phyloP scores from a whole-genome alignment of 1,140 invertebrate genomes.

The Oppia nitens region DNA sequence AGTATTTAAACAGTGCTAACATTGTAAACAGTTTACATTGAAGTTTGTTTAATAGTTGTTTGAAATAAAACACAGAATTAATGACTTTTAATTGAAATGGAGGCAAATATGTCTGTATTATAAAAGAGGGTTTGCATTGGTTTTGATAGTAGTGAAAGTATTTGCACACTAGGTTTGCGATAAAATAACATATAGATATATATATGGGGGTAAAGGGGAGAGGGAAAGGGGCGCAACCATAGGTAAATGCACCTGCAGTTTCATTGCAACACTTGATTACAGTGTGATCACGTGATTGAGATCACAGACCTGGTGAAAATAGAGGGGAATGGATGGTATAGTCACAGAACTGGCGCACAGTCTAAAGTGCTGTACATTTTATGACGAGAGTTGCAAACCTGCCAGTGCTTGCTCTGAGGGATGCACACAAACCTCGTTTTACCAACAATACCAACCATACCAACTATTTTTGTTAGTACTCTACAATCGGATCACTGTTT shows the following conservation, averaged over 20 bases:
- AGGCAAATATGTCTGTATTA: no score
- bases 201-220: neutral
- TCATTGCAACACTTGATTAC: neutral
- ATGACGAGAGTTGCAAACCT: neutral
- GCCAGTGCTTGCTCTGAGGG: neutral
- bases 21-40: no score
- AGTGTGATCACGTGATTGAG: neutral
- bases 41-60: no score
- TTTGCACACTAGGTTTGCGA: neutral
- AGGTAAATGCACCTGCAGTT: neutral
- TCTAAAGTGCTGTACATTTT: neutral
- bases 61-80: no score
- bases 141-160: neutral
- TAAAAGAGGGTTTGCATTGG: neutral
- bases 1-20: no score
- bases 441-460: neutral
- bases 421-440: neutral
- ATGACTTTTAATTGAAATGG: no score
- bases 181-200: neutral
- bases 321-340: no score
- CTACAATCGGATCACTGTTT: no score
- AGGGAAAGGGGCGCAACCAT: neutral
- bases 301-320: neutral
- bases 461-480: no score
- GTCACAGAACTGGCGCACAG: neutral